phyloP scores from a whole-genome alignment of 2,113 vertebrate genomes.

The Seriola quinqueradiata region DNA sequence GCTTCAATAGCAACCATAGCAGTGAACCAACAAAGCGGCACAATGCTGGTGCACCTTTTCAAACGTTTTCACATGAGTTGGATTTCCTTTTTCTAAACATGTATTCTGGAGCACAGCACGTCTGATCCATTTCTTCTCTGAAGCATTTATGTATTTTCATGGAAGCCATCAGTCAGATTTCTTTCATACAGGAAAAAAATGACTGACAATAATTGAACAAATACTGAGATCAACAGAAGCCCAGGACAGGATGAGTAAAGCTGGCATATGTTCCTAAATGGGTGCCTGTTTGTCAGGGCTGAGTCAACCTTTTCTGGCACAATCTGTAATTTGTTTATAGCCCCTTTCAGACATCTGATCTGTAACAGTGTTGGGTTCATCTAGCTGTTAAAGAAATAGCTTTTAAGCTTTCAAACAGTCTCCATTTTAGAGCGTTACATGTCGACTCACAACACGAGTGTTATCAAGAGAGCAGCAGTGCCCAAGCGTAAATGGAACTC shows the following conservation, averaged over 20 bases:
- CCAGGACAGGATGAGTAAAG: neutral
- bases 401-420: neutral
- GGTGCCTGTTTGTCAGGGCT: conserved; percentile 34
- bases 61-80: neutral
- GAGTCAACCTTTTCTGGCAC: conserved; percentile 33
- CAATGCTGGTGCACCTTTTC: neutral
- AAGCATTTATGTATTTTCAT: neutral
- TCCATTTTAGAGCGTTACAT: neutral
- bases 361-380: conserved; percentile 16
- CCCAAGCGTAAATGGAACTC: neutral
- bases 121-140: too few relatives aligned
- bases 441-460: neutral
- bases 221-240: conserved; percentile 15
- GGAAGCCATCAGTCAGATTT: neutral
- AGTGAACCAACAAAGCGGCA: neutral
- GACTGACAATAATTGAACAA: conserved; percentile 6
- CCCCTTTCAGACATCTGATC: conserved; percentile 39
- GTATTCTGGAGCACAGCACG: neutral
- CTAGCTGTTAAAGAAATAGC: neutral
- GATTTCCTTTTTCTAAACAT: neutral
- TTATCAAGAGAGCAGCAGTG: too few relatives aligned
- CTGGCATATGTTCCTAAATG: conserved; percentile 24
- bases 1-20: neutral
- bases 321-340: conserved; percentile 33
- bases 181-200: neutral